Base-by-base conservation (phyloP, 30 jellyfish, hydroid and myxozoan genomes). In the Aurelia aurita complex sp. Pacific region DNA sequence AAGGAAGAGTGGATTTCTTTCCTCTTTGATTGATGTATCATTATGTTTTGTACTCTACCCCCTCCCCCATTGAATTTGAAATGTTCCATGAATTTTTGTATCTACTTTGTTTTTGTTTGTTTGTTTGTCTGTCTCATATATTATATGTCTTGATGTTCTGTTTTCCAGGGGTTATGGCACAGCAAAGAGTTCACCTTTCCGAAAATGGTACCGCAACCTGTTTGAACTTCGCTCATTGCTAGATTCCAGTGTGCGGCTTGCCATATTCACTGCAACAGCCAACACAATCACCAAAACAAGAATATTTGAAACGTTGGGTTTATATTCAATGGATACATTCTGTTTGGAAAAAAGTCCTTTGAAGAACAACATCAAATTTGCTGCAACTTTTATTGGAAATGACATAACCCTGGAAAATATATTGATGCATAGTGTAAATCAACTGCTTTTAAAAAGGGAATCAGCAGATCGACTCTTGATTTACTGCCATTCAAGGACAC, bases 261-360 rank as follows among this genome's bases (percentile, higher is more conserved):
- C 88, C 14, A 40, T 40, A 55, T 77, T 59, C 61, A 77, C 88
- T 38, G 88, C 77, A 15, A 77, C 88, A 33, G 88, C 88, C 38
- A 57, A 80, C 46, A 35, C 63, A 13, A 61, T 59, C 51, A 77
- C 88, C 65, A 77, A 77, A 40, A 55, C 35, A 15, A 59, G 77
- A 18, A 77, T 77, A 13, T 77, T 55, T 62, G 88, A 77, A 77
- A 59, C 76, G 1, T 46, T 77, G 62, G 77, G 78, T 5, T 40
- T 77, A 33, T 19, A 59, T 55, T 17, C 54, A 18, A 53, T 38
- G 51, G 54, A 77, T 61, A 77, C 88, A 13, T 70, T 70, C 33
- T 70, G 80, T 59, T 32, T 70, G 80, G 80, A 70, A 70, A 2
- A 70, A 70, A 70, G 63, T 70, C 80, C 80, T 13, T 18, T 70